Conservation (phyloP, 2,113 vertebrate genomes). For the Gnathonemus echidnorhynchus region DNA sequence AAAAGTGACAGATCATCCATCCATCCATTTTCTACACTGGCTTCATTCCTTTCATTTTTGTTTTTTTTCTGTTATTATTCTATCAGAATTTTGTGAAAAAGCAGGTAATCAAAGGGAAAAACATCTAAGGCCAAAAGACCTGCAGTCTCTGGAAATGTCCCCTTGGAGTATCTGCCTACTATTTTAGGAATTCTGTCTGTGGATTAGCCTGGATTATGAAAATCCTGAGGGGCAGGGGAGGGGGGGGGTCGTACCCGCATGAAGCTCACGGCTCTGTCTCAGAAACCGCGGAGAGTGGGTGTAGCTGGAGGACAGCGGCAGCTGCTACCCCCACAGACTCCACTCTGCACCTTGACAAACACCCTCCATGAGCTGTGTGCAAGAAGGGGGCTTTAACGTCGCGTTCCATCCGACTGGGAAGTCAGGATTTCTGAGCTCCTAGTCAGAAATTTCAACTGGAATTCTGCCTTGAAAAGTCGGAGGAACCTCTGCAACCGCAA, state of each 20-base stretch:
- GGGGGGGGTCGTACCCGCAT: slow-evolving; percentile 11
- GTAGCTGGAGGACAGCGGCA: slow-evolving; percentile 56
- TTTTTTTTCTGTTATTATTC: background rate
- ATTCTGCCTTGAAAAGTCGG: background rate
- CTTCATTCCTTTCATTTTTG: background rate
- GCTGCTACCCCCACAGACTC: background rate
- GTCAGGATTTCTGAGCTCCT: background rate
- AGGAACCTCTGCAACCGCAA: background rate
- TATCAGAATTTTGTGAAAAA: background rate
- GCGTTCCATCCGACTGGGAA: background rate
- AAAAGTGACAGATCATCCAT: background rate
- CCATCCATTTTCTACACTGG: background rate
- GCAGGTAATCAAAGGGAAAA: background rate
- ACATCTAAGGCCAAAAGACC: background rate
- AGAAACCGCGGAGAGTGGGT: slow-evolving; percentile 19
- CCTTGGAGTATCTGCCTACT: background rate
- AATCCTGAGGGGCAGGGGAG: background rate
- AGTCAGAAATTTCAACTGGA: background rate
- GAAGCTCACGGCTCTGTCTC: slow-evolving; percentile 54
- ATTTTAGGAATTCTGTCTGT: slow-evolving; percentile 18
- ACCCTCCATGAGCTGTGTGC: background rate
- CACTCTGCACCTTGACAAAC: background rate
- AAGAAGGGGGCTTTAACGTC: background rate
- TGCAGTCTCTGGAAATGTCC: background rate
- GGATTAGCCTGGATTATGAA: slow-evolving; percentile 23